Evolutionary conservation across 2,113 vertebrate species (phyloP).

Genomic region (Leptobrachium leishanense): DNA sequence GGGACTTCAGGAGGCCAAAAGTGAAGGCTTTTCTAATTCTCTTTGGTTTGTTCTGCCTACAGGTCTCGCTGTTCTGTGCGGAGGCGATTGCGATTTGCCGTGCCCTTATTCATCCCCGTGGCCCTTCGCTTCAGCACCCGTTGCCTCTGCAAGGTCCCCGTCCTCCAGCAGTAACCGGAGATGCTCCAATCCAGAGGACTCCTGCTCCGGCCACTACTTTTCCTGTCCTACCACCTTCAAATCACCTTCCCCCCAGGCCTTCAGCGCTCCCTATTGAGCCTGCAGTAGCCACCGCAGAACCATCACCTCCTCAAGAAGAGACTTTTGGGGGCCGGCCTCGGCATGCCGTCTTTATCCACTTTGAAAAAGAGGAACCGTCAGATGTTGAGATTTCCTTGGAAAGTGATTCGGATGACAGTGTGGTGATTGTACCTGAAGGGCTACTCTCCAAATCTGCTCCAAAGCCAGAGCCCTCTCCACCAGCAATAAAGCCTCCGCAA

Average conservation of each 20-base stretch:
- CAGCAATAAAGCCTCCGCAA: slow-evolving; percentile 33
- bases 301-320: slow-evolving; percentile 60
- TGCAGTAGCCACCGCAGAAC: slow-evolving; percentile 64
- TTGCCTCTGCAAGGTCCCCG: slow-evolving; percentile 60
- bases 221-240: slow-evolving; percentile 64
- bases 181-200: background rate
- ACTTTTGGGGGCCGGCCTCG: slow-evolving; percentile 69
- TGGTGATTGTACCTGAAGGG: slow-evolving; percentile 85
- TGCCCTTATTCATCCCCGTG: slow-evolving; percentile 79
- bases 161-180: slow-evolving; percentile 36
- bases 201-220: slow-evolving; percentile 59
- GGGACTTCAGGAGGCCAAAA: background rate
- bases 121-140: slow-evolving; percentile 72
- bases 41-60: background rate
- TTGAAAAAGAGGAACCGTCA: slow-evolving; percentile 81
- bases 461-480: slow-evolving; percentile 50
- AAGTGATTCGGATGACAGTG: slow-evolving; percentile 86
- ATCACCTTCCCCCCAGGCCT: slow-evolving; percentile 56
- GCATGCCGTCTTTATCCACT: slow-evolving; percentile 82
- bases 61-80: slow-evolving; percentile 83
- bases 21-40: background rate
- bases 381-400: slow-evolving; percentile 88
- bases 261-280: slow-evolving; percentile 44
- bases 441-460: slow-evolving; percentile 63
- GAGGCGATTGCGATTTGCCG: slow-evolving; percentile 81